Base-by-base conservation (phyloP, 1,140 invertebrate genomes). In the Drosophila bifasciata region DNA sequence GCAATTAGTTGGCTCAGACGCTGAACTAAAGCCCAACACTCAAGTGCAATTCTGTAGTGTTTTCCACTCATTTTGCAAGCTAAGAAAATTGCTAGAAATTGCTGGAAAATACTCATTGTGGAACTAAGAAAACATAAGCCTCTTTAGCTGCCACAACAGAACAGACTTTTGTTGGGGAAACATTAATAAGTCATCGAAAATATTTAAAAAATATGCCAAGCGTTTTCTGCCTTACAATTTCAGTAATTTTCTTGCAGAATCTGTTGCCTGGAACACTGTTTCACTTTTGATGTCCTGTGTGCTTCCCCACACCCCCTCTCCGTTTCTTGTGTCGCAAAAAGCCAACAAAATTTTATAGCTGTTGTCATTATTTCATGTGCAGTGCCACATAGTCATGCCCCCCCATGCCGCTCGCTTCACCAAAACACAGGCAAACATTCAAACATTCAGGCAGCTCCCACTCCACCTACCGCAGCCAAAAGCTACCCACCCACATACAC, bases 271-370 rank as follows among this genome's bases (percentile, higher is more conserved):
- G 70, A 74, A 74, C 51, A 74, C 15, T 11, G 8, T 17, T 17
- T 19, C 41, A n/a, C 15, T 45, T 19, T 56, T 39, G 50, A 23
- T 36, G 13, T 49, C 19, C 69, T 25, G 55, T 25, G 8, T n/a
- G n/a, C n/a, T n/a, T n/a, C n/a, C 2, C 28, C 28, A 5, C 2
- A 2, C 11, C 4, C 32, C 32, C 3, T 1, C 11, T 11, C 0
- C 28, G 7, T 28, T 28, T 11, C 62, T 67, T 76, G 62, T 76
- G 71, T 75, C 70, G 71, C 61, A 75, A 75, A 75, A 75, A 75
- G 70, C 72, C 72, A 76, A 76, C 72, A 67, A 76, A 76, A 76
- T 76, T 76, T 76, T 76, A 76, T 76, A 76, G 72, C 73, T 67
- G 61, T 76, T 76, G 72, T 76, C 73, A 76, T 76, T 76, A 76